Percentiles rank a stretch among this genome's conserved stretches.
phyloP scores from a whole-genome alignment of 2,888 invertebrate species.

The Lepidochitona cinerea region DNA sequence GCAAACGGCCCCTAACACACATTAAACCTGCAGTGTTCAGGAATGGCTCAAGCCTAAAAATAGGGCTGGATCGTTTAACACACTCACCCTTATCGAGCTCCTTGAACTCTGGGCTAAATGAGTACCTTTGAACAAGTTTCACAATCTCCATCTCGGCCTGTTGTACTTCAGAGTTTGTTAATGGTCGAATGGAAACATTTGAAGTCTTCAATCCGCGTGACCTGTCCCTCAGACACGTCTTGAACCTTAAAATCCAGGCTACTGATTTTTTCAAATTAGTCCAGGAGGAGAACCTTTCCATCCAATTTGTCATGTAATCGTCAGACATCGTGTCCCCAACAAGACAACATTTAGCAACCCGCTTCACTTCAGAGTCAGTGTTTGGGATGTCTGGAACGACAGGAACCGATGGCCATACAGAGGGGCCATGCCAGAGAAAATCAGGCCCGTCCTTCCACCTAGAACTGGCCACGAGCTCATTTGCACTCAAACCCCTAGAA shows the following conservation, averaged over 20 bases:
- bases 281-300: not conserved
- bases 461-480: not conserved
- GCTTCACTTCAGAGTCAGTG: conserved; percentile 3
- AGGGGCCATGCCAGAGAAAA: not conserved
- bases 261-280: not conserved
- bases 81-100: too few relatives aligned
- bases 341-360: not conserved
- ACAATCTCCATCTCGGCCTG: too few relatives aligned
- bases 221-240: not conserved
- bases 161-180: too few relatives aligned
- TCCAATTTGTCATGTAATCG: not conserved
- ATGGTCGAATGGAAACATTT: too few relatives aligned
- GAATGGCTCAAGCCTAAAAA: too few relatives aligned
- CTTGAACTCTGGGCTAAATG: too few relatives aligned
- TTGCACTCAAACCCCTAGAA: not conserved
- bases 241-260: conserved; percentile 3
- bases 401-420: not conserved
- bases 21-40: not conserved
- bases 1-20: conserved; percentile 5
- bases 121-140: too few relatives aligned
- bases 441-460: conserved; percentile 11
- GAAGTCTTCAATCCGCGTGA: too few relatives aligned
- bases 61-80: too few relatives aligned
- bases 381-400: not conserved
- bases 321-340: not conserved